These are phyloP conservation scores for Vollenhovia emeryi DNA, from an alignment of 1,140 invertebrate species.

Conservation along the genomic window DNA sequence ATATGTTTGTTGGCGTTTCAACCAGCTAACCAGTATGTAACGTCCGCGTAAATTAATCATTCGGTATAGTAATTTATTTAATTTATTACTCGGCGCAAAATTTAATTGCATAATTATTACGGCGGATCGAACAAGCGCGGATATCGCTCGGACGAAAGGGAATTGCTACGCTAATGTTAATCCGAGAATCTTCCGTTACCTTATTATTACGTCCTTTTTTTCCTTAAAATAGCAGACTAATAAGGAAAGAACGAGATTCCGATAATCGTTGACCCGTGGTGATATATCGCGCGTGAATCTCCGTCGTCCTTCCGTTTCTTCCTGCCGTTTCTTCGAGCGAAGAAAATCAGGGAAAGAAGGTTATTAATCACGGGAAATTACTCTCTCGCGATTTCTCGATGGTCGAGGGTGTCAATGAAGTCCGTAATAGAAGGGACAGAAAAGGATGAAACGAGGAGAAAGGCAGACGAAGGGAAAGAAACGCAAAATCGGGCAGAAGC, in stretches of 20 bases:
- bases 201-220: slow-evolving; percentile 7
- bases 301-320: slow-evolving; percentile 17
- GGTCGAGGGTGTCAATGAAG: slow-evolving; percentile 35
- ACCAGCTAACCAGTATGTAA: slow-evolving; percentile 28
- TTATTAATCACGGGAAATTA: slow-evolving; percentile 76
- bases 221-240: slow-evolving; percentile 1
- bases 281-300: slow-evolving; percentile 39
- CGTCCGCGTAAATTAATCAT: slow-evolving; percentile 25
- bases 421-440: neutral
- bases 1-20: slow-evolving; percentile 31
- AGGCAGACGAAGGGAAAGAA: slow-evolving; percentile 51
- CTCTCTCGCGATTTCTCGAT: slow-evolving; percentile 58
- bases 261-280: slow-evolving; percentile 41
- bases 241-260: slow-evolving; percentile 28
- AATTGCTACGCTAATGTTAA: neutral
- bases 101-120: slow-evolving; percentile 38
- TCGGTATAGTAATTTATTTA: slow-evolving; percentile 16
- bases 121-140: neutral
- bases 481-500: slow-evolving; percentile 55
- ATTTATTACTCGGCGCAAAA: slow-evolving; percentile 28
- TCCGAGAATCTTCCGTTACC: neutral
- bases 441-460: neutral
- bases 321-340: slow-evolving; percentile 6
- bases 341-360: slow-evolving; percentile 62
- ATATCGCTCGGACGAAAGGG: neutral